Conservation (phyloP, 2,797 vertebrate genomes). For the Thamnophis elegans region DNA sequence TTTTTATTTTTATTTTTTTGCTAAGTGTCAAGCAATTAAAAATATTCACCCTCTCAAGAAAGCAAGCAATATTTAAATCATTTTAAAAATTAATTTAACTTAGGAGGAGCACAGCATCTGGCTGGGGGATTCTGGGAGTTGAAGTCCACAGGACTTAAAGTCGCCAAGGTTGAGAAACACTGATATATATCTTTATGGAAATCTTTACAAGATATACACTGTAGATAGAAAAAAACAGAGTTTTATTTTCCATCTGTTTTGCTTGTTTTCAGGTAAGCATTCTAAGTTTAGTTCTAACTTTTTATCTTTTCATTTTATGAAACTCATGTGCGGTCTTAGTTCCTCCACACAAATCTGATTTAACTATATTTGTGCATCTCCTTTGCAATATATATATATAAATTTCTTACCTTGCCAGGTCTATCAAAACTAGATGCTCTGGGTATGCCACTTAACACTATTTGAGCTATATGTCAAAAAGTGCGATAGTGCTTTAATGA, state of each 20-base stretch:
- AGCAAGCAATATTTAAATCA: background rate
- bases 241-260: background rate
- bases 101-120: background rate
- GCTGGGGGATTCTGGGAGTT: too few relatives aligned
- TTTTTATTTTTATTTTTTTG: too few relatives aligned
- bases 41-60: background rate
- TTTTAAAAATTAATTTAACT: background rate
- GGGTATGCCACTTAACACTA: slow-evolving; percentile 58
- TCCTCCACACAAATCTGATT: slow-evolving; percentile 22
- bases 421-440: slow-evolving; percentile 48
- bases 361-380: slow-evolving; percentile 27
- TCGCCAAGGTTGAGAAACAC: too few relatives aligned
- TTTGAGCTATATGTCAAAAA: slow-evolving; percentile 65
- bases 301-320: background rate
- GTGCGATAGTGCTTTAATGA: slow-evolving; percentile 69
- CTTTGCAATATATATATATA: slow-evolving; percentile 34
- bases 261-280: background rate
- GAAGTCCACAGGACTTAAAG: too few relatives aligned
- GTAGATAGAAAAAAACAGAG: background rate
- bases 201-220: background rate
- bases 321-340: background rate
- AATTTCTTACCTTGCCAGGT: slow-evolving; percentile 38
- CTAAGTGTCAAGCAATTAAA: background rate
- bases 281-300: background rate
- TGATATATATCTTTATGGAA: background rate